Base-by-base conservation (phyloP, 2,888 invertebrate genomes). In the Platycheirus rosarum region DNA sequence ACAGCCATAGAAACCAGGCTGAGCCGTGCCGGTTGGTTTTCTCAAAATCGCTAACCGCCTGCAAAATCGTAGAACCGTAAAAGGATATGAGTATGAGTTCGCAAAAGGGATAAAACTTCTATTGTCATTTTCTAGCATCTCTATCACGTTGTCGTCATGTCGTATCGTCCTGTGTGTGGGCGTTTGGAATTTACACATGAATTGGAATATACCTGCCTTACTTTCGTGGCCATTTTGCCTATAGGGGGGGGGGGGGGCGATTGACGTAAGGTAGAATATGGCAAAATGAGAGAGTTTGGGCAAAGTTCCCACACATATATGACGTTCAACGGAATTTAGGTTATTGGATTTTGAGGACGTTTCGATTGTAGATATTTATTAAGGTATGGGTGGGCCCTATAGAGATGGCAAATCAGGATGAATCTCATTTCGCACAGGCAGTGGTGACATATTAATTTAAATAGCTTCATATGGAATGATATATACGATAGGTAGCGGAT, bases 281-380 rank as follows among this genome's bases (percentile, higher is more conserved):
- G 11, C 5, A 57, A 63, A 51, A 23, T 2, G 35, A 70, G 46
- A 53, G 55, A 35, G 55, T 60, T 70, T 37, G 57, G 57, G 65
- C 9, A 60, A 23, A 16, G 37, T 60, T 66, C 53, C 65, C 40
- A 20, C 18, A 79, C 68, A 68, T 49, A 69, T 66, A 37, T 62
- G 66, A 57, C 44, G 44, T 63, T 49, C 35, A 76, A 53, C 60
- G 75, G 80, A 70, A 80, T 80, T 80, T 75, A 65, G 80, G 80
- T 80, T 80, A 80, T 80, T 76, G 76, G 80, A 80, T 80, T 80
- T 80, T 80, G 70, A 80, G 80, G 60, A 76, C 80, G 23, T 42
- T 65, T 20, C 46, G 40, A 62, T 37, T 74, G 73, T 69, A n/a
- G n/a, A n/a, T n/a, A n/a, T n/a, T n/a, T n/a, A n/a, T n/a, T n/a